Conservation (phyloP, 2,888 invertebrate species). For the Ctenicera cuprea region DNA sequence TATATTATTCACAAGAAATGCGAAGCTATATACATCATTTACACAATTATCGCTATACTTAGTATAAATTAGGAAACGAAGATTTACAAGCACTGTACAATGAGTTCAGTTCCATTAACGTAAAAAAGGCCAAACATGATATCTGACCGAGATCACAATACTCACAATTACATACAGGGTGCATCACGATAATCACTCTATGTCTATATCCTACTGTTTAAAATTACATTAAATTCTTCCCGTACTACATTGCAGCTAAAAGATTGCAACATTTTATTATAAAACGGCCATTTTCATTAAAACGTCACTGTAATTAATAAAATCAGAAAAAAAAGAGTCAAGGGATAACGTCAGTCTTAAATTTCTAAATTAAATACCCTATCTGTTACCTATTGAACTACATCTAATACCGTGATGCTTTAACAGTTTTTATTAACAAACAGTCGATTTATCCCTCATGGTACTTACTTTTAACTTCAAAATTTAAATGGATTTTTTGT, state of each 20-base stretch:
- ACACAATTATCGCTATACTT: constrained; percentile 60
- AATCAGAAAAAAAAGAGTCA: constrained; percentile 27
- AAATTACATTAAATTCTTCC: constrained; percentile 41
- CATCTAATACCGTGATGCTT: constrained; percentile 55
- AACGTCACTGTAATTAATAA: constrained; percentile 6
- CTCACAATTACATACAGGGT: constrained; percentile 60
- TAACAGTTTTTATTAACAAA: constrained; percentile 36
- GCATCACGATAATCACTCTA: constrained; percentile 63
- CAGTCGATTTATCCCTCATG: constrained; percentile 26
- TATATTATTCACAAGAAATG: constrained; percentile 65
- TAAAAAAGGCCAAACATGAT: constrained; percentile 59
- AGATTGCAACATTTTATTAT: constrained; percentile 33
- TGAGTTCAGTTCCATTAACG: constrained; percentile 64
- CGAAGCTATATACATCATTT: constrained; percentile 70
- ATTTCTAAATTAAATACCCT: constrained; percentile 56
- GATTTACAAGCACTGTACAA: constrained; percentile 66
- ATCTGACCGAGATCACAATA: constrained; percentile 69
- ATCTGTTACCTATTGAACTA: constrained; percentile 39
- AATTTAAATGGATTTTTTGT: constrained; percentile 14
- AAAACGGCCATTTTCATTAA: constrained; percentile 29
- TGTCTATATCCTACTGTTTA: constrained; percentile 38
- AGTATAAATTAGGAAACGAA: constrained; percentile 67
- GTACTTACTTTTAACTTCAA: no score
- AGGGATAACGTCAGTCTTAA: constrained; percentile 56
- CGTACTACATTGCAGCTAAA: constrained; percentile 54